Conservation (phyloP, 1,140 invertebrate genomes). For the Zaprionus taronus region DNA sequence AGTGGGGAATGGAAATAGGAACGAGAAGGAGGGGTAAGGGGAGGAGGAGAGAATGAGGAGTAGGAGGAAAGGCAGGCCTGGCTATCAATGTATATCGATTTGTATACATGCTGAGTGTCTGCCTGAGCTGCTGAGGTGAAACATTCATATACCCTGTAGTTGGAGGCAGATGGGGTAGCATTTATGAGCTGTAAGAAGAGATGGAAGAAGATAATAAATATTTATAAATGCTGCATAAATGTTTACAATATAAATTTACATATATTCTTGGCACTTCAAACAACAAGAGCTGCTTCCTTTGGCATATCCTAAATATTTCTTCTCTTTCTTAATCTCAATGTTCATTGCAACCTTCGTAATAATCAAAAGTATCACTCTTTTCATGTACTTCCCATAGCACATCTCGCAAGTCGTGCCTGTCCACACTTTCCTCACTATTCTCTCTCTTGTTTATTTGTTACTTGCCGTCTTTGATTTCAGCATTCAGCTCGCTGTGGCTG, state of each 20-base stretch:
- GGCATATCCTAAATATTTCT: too few species aligned
- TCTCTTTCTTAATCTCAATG: too few species aligned
- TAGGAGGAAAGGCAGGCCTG: neutral
- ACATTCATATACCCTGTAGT: neutral
- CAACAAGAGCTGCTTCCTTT: too few species aligned
- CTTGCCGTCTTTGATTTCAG: slow-evolving; percentile 40
- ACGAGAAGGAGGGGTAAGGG: neutral
- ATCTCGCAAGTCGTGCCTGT: neutral
- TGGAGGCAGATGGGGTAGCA: neutral
- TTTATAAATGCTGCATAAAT: too few species aligned
- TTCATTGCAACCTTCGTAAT: neutral
- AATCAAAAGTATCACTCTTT: neutral
- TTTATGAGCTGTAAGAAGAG: too few species aligned
- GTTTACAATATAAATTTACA: too few species aligned
- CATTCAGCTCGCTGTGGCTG: slow-evolving; percentile 17
- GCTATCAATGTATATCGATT: slow-evolving; percentile 5
- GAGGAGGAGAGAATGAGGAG: neutral
- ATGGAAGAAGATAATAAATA: too few species aligned
- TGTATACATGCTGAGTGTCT: neutral
- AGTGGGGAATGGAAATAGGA: neutral
- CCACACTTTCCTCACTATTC: neutral
- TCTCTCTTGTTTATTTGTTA: slow-evolving; percentile 37
- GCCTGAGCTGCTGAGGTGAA: neutral
- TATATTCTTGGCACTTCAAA: too few species aligned
- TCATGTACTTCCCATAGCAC: neutral